These are phyloP conservation scores for Strix uralensis DNA, from an alignment of 2,113 vertebrate species.

Conservation along the genomic window DNA sequence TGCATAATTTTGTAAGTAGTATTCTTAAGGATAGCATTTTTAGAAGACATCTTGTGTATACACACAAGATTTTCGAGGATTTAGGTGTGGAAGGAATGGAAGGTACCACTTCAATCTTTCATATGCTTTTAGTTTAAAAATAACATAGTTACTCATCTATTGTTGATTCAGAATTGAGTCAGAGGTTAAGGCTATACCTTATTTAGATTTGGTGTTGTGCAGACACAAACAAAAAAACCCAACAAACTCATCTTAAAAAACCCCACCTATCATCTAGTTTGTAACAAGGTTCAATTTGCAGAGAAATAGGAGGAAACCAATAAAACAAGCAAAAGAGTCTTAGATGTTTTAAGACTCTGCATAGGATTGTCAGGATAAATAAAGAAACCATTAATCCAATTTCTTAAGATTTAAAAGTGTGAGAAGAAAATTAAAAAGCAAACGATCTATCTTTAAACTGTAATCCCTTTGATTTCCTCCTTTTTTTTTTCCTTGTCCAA, in stretches of 20 bases:
- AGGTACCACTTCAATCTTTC: not conserved
- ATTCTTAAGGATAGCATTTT: not conserved
- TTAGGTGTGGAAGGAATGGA: not conserved
- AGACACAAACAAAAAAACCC: not conserved
- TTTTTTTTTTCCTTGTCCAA: not conserved
- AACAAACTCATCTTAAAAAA: not conserved
- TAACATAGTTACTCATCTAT: not conserved
- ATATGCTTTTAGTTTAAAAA: not conserved
- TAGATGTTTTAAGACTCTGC: not conserved
- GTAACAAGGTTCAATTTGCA: not conserved
- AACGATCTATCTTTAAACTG: not conserved
- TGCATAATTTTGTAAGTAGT: not conserved
- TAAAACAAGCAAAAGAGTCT: not conserved
- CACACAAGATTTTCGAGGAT: not conserved
- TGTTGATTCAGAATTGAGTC: not conserved
- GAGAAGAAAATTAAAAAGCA: not conserved
- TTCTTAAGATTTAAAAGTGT: not conserved
- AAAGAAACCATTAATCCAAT: not conserved
- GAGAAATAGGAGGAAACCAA: not conserved
- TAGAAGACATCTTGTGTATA: not conserved
- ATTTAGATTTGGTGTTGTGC: not conserved
- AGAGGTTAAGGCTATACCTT: not conserved
- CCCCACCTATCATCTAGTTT: accelerated
- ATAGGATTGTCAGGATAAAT: not conserved
- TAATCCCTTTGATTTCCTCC: not conserved